Percentiles rank a stretch among this genome's conserved stretches.
Conservation (phyloP, 2,888 invertebrate genomes). For the Temnothorax ravouxi region DNA sequence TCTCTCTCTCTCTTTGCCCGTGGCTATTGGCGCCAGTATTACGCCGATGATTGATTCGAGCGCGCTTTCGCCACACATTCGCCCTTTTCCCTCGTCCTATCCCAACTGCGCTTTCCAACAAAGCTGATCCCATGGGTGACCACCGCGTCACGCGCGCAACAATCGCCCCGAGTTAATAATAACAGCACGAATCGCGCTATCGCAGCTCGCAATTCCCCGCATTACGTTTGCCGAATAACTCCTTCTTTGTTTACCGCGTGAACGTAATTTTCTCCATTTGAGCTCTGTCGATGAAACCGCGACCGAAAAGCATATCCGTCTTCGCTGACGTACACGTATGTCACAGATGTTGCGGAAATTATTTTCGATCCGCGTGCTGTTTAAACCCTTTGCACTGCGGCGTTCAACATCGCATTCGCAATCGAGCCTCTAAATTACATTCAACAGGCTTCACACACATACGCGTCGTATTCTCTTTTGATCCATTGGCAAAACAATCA, state of each 20-base stretch:
- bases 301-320: not conserved
- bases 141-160: slow-evolving; percentile 10
- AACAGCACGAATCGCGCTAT: slow-evolving; percentile 38
- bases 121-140: not conserved
- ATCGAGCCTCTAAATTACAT: not conserved
- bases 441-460: not conserved
- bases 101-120: not conserved
- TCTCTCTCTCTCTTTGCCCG: not conserved
- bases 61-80: not conserved
- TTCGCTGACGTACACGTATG: not conserved
- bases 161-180: slow-evolving; percentile 58
- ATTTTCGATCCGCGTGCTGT: not conserved
- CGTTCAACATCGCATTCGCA: too few species aligned
- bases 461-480: not conserved
- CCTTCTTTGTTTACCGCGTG: slow-evolving; percentile 34
- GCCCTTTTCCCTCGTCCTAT: slow-evolving; percentile 1
- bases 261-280: slow-evolving; percentile 55
- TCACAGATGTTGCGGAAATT: not conserved
- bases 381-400: not conserved
- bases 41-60: slow-evolving; percentile 61
- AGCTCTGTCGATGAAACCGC: not conserved
- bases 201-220: slow-evolving; percentile 28
- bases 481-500: not conserved
- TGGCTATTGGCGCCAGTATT: slow-evolving; percentile 32
- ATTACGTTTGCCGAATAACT: slow-evolving; percentile 36